phyloP scores from a whole-genome alignment of 1,140 invertebrate species.

The Magallana gigas region DNA sequence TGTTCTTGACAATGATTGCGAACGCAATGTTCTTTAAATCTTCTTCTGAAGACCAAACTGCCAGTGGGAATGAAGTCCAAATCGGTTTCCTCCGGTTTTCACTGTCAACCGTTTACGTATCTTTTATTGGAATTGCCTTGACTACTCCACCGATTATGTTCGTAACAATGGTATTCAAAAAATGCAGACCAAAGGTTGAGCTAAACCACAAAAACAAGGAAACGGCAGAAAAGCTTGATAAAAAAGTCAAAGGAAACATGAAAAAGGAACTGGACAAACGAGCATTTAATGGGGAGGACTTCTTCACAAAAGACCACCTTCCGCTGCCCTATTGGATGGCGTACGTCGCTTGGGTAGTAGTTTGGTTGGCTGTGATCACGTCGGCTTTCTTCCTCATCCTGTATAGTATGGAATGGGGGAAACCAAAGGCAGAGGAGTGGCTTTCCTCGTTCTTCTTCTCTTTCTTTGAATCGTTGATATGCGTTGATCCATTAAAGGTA shows the following conservation, averaged over 20 bases:
- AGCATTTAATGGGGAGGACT: neutral
- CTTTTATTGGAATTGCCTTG: constrained; percentile 59
- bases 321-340: constrained; percentile 62
- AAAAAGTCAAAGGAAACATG: neutral
- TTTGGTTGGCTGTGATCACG: constrained; percentile 52
- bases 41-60: constrained; percentile 47
- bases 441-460: constrained; percentile 70
- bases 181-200: constrained; percentile 47
- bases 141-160: constrained; percentile 61
- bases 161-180: constrained; percentile 66
- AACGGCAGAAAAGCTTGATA: constrained; percentile 4
- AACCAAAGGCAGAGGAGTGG: constrained; percentile 70
- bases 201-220: constrained; percentile 37
- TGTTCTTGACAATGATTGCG: constrained; percentile 78
- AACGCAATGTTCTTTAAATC: constrained; percentile 78
- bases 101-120: constrained; percentile 59
- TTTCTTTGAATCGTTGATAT: constrained; percentile 68
- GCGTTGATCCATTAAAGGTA: constrained; percentile 74
- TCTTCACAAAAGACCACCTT: constrained; percentile 48
- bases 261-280: neutral
- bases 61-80: constrained; percentile 47
- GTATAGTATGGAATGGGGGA: constrained; percentile 74
- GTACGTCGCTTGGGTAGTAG: constrained; percentile 68
- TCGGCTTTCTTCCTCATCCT: constrained; percentile 71
- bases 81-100: constrained; percentile 62